Percentiles rank a stretch among this genome's conserved stretches.
These are phyloP conservation scores for Tetragonisca angustula DNA, from an alignment of 2,888 invertebrate genomes.

Conservation along the genomic window DNA sequence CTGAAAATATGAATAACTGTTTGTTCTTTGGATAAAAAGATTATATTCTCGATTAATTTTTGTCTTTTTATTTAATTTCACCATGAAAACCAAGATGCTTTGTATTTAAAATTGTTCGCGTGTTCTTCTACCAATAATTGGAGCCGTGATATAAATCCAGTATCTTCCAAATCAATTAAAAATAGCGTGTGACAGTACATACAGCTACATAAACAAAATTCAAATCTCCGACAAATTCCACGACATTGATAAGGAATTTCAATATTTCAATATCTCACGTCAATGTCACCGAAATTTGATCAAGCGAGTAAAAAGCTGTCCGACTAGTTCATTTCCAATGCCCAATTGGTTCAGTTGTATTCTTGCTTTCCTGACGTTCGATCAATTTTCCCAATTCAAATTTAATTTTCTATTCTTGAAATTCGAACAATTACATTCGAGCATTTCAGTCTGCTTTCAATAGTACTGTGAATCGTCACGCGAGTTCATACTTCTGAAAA, in stretches of 20 bases:
- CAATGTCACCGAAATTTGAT: background rate
- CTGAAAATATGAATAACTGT: too few relatives aligned
- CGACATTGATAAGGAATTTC: background rate
- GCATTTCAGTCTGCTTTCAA: background rate
- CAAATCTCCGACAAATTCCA: background rate
- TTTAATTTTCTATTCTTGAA: too few relatives aligned
- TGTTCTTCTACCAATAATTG: background rate
- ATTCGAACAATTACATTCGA: background rate
- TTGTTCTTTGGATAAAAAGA: too few relatives aligned
- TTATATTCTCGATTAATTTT: too few relatives aligned
- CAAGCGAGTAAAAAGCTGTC: background rate
- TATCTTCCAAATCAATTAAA: background rate
- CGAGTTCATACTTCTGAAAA: too few relatives aligned
- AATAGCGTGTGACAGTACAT: background rate
- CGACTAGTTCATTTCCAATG: background rate
- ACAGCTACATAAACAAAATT: background rate
- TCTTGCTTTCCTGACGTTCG: too few relatives aligned
- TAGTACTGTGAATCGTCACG: too few relatives aligned
- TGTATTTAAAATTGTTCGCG: background rate
- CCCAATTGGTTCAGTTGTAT: background rate
- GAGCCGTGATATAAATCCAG: background rate
- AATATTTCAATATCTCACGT: background rate
- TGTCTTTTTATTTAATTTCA: too few relatives aligned
- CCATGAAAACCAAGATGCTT: too few relatives aligned
- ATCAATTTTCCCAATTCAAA: too few relatives aligned